Conservation (phyloP, 2,888 invertebrate species). For the Pemphredon lugubris region DNA sequence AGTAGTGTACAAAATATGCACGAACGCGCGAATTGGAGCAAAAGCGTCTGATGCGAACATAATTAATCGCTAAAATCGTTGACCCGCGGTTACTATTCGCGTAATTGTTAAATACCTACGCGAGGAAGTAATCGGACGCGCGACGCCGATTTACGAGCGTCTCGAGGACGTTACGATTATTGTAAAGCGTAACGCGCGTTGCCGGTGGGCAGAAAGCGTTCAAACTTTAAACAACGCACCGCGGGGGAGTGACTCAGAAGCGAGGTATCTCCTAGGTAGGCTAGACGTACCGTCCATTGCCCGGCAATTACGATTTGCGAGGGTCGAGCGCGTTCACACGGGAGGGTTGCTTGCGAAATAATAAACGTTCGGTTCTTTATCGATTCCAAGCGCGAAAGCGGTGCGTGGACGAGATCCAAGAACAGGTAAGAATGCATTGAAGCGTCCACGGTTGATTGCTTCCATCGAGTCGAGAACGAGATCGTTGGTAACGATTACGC, state of each 20-base stretch:
- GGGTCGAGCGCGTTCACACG: constrained; percentile 43
- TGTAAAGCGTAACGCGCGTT: constrained; percentile 28
- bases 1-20: no score
- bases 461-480: no score
- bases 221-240: constrained; percentile 43
- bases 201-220: constrained; percentile 44
- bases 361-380: constrained; percentile 59
- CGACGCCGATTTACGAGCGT: constrained; percentile 30
- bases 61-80: no score
- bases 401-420: constrained; percentile 35
- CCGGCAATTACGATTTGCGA: constrained; percentile 57
- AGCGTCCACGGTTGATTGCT: no score
- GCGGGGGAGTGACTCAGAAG: constrained; percentile 54
- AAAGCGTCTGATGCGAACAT: constrained; percentile 11
- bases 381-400: constrained; percentile 56
- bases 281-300: constrained; percentile 46
- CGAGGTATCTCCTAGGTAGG: constrained; percentile 38
- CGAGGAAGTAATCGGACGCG: no score
- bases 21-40: constrained; percentile 1
- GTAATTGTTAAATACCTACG: no score
- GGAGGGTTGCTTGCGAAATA: constrained; percentile 60
- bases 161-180: constrained; percentile 32
- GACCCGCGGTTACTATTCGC: no score
- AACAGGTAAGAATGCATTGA: constrained; percentile 14
- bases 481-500: no score